Conservation (phyloP, 2,797 vertebrate species). For the Apogon talboti region DNA sequence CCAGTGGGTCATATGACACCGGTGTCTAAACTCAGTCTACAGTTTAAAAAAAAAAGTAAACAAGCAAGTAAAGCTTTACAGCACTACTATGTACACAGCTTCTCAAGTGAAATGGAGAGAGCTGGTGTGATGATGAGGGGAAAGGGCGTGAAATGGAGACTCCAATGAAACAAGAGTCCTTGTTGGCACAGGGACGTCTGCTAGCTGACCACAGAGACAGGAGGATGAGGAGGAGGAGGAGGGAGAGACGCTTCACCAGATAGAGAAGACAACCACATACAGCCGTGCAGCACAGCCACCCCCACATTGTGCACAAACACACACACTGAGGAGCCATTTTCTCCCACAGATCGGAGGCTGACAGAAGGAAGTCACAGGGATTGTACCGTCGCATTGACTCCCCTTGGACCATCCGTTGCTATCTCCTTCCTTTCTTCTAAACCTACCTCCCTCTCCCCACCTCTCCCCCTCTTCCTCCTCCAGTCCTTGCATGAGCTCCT, state of each 20-base stretch:
- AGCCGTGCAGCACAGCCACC: constrained; percentile 41
- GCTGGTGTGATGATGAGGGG: constrained; percentile 56
- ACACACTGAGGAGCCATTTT: constrained; percentile 59
- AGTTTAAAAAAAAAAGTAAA: constrained; percentile 54
- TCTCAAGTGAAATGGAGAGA: constrained; percentile 51
- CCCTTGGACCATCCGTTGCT: constrained; percentile 26
- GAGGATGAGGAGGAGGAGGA: constrained; percentile 30
- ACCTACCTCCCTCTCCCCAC: neutral
- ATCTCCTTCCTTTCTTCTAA: constrained; percentile 34
- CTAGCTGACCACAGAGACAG: constrained; percentile 52
- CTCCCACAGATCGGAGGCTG: constrained; percentile 41
- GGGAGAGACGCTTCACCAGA: constrained; percentile 40
- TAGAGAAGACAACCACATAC: constrained; percentile 55
- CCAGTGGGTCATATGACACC: constrained; percentile 60
- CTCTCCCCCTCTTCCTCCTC: constrained; percentile 16
- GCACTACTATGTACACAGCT: constrained; percentile 80
- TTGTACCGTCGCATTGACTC: constrained; percentile 34
- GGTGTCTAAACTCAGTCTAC: constrained; percentile 65
- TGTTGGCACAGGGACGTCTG: constrained; percentile 72
- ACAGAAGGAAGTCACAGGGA: constrained; percentile 44
- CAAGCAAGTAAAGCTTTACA: constrained; percentile 70
- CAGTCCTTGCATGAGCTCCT: constrained; percentile 26
- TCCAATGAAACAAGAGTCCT: constrained; percentile 65
- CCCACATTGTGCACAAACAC: constrained; percentile 31
- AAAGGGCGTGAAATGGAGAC: constrained; percentile 62